Conservation (phyloP, 2,113 vertebrate species). For the Helogale parvula region DNA sequence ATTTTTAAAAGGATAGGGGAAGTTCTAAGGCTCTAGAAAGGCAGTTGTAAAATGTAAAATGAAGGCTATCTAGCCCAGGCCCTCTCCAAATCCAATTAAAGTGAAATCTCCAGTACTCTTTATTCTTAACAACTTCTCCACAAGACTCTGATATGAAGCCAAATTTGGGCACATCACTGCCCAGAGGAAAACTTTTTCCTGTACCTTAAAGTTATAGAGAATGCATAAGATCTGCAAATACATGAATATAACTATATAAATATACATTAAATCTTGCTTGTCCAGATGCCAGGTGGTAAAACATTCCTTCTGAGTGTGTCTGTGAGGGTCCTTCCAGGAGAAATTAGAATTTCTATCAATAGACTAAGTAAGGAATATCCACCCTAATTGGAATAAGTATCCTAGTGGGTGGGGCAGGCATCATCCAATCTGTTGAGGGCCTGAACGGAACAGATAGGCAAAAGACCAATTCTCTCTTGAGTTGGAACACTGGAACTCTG, state of each 20-base stretch:
- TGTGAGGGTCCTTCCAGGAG: not conserved
- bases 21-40: not conserved
- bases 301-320: not conserved
- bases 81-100: not conserved
- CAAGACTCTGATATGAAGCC: not conserved
- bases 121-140: not conserved
- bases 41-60: not conserved
- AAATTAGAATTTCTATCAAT: not conserved
- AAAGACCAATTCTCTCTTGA: not conserved
- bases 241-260: conserved; percentile 41
- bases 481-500: not conserved
- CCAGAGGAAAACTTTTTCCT: not conserved
- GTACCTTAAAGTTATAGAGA: not conserved
- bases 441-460: not conserved
- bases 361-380: not conserved
- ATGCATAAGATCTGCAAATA: not conserved
- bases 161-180: not conserved
- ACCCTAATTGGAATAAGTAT: not conserved
- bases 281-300: not conserved
- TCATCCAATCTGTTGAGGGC: not conserved
- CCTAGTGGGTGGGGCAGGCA: not conserved
- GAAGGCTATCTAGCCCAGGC: not conserved
- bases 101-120: not conserved
- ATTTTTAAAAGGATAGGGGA: not conserved
- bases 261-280: not conserved